Conservation (phyloP, 2,113 vertebrate genomes). For the Sarotherodon lohbergeri region DNA sequence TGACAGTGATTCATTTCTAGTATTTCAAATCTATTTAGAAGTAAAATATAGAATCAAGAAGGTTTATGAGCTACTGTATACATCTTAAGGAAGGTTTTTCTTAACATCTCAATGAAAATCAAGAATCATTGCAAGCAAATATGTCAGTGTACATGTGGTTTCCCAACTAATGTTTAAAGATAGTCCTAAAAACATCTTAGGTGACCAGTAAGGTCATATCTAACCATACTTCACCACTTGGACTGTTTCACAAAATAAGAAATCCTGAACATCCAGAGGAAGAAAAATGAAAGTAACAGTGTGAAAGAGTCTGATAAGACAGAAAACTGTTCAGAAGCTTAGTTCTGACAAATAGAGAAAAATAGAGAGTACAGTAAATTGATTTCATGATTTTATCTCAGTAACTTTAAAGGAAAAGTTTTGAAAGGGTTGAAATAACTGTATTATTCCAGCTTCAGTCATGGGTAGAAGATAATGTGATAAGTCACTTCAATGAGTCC, state of each 20-base stretch:
- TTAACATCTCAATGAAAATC: background rate
- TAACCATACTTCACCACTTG: background rate
- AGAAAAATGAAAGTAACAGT: background rate
- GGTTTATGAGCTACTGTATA: background rate
- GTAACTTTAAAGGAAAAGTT: conserved; percentile 3
- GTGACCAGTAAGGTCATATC: background rate
- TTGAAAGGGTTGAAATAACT: background rate
- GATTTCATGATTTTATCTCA: conserved; percentile 22
- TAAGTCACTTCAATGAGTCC: background rate
- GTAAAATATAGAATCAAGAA: background rate
- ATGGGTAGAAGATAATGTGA: background rate
- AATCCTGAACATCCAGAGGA: background rate
- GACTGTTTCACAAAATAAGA: background rate
- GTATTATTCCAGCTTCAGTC: background rate
- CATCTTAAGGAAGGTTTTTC: background rate
- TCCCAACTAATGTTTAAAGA: background rate
- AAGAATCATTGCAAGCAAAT: background rate
- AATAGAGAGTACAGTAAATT: background rate
- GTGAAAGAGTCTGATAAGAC: background rate
- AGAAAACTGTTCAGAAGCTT: background rate
- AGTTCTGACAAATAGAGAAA: background rate
- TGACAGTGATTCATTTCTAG: background rate
- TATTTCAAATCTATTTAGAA: background rate
- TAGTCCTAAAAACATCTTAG: background rate
- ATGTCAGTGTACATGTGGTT: background rate